Evolutionary conservation across 2,797 vertebrate species (phyloP), one percentile per base, ranked within the genome.

Genomic region (Pipistrellus nathusii): DNA sequence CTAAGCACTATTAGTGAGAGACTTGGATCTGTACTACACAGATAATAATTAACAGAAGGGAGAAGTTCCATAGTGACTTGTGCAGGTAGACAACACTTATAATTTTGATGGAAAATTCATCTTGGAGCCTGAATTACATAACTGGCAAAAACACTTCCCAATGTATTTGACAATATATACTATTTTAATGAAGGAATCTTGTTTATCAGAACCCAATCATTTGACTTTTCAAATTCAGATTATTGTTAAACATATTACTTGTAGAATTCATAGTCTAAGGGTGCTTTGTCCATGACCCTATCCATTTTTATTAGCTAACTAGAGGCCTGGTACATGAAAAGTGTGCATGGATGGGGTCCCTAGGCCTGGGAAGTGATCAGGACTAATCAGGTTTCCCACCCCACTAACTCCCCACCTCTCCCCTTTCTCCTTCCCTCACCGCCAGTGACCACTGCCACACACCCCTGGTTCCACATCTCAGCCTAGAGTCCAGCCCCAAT

Each of bases 171-270:
- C 17, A 46, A 27, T 73, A 38, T 15, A 59, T 30, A 48, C 15
- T 53, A 57, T 57, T 72, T 88, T 85, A 95, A 85, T 9, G 13
- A 35, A 85, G 23, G 23, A 95, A 77, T 72, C 8, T 8, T n/a
- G 15, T 82, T 57, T 81, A 72, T 82, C 53, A 72, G 21, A 85
- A 96, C 81, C 8, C 35, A 87, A 35, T 78, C n/a, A 90, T 13
- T 69, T 78, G 9, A 27, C n/a, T 89, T 82, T 17, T 80, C 48
- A 83, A 87, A 92, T 73, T 90, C 64, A 48, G 21, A 90, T 73
- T 55, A 57, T 20, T 88, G 18, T 64, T 88, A n/a, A 13, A 35
- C 57, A 73, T 87, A 82, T 92, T 85, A 72, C 72, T 85, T 41
- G 77, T 12, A 85, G 13, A 72, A 55, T 12, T 55, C 10, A 62